Evolutionary conservation across 1,140 invertebrate genomes (phyloP).

Genomic region (Archivesica marissinica): DNA sequence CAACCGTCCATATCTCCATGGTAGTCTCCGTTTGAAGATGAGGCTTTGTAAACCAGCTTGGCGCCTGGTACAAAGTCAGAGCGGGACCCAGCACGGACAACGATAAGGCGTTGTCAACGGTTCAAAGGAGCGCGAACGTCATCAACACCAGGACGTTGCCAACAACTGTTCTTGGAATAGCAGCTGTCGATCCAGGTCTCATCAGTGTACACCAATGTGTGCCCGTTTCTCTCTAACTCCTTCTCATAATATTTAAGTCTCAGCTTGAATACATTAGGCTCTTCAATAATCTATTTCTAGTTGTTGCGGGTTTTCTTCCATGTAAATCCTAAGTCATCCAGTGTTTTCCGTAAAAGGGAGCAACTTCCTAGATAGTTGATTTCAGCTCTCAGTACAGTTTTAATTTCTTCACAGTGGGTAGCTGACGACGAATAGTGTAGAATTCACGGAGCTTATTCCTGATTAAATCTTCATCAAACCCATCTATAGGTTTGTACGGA

Average conservation of each 20-base stretch:
- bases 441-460: conserved; percentile 15
- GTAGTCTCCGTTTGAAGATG: neutral
- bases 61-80: neutral
- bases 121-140: neutral
- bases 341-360: neutral
- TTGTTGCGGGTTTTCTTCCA: conserved; percentile 6
- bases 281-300: neutral
- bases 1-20: neutral
- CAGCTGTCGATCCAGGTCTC: neutral
- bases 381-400: neutral
- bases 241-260: neutral
- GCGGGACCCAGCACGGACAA: conserved; percentile 1
- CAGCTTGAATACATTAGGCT: neutral
- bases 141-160: neutral
- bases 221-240: neutral
- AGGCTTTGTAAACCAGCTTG: neutral
- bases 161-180: neutral
- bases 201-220: neutral
- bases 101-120: neutral
- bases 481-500: neutral
- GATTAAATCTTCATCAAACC: neutral
- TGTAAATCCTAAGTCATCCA: neutral
- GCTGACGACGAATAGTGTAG: neutral
- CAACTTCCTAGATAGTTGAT: neutral
- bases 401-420: neutral